Conservation (phyloP, 1,140 invertebrate species). For the Atta texana region DNA sequence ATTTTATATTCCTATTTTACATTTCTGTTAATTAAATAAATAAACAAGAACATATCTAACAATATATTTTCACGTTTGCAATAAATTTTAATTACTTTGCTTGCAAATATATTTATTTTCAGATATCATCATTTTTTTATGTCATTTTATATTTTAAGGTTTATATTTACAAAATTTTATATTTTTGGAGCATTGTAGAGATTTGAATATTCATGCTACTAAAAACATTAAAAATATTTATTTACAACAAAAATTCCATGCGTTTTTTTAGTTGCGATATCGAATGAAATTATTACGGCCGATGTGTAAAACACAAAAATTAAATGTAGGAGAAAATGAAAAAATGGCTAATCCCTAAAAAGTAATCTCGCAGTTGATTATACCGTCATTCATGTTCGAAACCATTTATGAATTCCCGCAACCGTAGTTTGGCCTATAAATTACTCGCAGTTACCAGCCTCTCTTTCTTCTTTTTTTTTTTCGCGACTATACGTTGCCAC, state of each 20-base stretch:
- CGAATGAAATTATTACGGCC: background rate
- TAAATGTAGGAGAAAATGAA: background rate
- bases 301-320: background rate
- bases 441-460: constrained; percentile 38
- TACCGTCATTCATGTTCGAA: constrained; percentile 32
- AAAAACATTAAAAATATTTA: constrained; percentile 22
- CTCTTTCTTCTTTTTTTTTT: constrained; percentile 7
- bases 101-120: constrained; percentile 1
- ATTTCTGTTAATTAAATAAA: background rate
- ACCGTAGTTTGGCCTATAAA: constrained; percentile 36
- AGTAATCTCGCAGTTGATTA: constrained; percentile 30
- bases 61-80: background rate
- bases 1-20: background rate
- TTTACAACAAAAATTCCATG: constrained; percentile 1
- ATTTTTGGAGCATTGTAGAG: constrained; percentile 9
- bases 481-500: constrained; percentile 24
- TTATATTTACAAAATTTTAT: constrained; percentile 24
- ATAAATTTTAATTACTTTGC: constrained; percentile 6
- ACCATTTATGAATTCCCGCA: constrained; percentile 53
- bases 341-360: constrained; percentile 11
- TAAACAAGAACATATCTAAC: background rate
- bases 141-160: background rate
- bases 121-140: constrained; percentile 26
- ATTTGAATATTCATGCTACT: constrained; percentile 35
- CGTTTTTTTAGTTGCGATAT: constrained; percentile 9